Evolutionary conservation across 2,888 invertebrate genomes (phyloP), one percentile per base, ranked within the genome.

Genomic region (Eudasyphora cyanicolor): DNA sequence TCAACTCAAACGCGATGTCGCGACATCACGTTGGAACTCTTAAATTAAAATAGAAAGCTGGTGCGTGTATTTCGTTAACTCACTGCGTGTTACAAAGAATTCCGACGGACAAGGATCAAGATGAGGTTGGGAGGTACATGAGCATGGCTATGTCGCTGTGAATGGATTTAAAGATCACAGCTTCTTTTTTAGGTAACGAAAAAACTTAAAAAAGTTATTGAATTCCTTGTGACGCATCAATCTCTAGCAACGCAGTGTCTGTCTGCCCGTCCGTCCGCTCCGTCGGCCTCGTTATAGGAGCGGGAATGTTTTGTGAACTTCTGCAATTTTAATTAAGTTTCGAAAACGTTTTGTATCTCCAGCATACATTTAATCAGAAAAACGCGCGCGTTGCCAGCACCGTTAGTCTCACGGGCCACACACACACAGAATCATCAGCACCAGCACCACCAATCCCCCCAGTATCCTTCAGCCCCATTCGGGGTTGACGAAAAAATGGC

Each of bases 281-380:
- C 35, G 71, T n/a, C 60, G 49, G 45, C 45, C 57, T 76, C 38
- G 60, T 24, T n/a, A 32, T 32, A 62, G 38, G 32, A n/a, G 35
- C 35, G 49, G 62, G 75, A 75, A 79, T 75, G 77, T 84, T 81
- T 89, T 89, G 88, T 89, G 89, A 89, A 89, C 89, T 89, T 90
- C 90, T 90, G 89, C 89, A 89, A 89, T 89, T 89, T 90, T 89
- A 90, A 89, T 89, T 89, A 90, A 89, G 90, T 89, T 89, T 90
- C 89, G 89, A 89, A 89, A 89, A 89, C 90, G 90, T 89, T 89
- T 90, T 89, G 88, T 88, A 79, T 82, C 67, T 67, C 71, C 45
- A 75, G 74, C 83, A 82, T 32, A 80, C 77, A 80, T 80, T 84
- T 80, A 80, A 84, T 75, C 80, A 80, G n/a, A n/a, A n/a, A n/a